Conservation (phyloP, 2,797 vertebrate genomes). For the Rhabdomys pumilio region DNA sequence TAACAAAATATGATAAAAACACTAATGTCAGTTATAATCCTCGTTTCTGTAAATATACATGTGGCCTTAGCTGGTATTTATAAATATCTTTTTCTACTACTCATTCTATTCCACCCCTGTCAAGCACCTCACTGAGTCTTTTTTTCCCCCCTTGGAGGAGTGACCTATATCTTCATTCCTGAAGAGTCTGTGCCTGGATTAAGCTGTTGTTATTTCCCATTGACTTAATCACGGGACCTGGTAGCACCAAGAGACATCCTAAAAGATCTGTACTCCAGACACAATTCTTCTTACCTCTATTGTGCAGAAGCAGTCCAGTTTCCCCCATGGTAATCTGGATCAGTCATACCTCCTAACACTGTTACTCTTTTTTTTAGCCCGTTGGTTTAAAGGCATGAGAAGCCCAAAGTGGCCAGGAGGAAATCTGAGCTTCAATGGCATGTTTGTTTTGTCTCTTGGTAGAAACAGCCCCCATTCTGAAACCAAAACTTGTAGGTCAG, state of each 20-base stretch:
- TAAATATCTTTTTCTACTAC: neutral
- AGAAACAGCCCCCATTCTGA: neutral
- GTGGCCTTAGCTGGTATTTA: neutral
- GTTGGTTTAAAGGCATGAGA: neutral
- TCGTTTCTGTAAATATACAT: neutral
- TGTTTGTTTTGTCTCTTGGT: neutral
- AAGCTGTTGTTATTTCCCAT: neutral
- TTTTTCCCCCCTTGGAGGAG: neutral
- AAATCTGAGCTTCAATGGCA: neutral
- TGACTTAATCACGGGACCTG: neutral
- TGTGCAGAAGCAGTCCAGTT: neutral
- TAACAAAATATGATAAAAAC: neutral
- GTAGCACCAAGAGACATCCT: neutral
- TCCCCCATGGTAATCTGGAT: neutral
- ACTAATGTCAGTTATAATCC: neutral
- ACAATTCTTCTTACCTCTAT: neutral
- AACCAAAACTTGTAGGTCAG: neutral
- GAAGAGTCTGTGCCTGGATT: neutral
- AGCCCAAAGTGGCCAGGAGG: neutral
- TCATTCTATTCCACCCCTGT: neutral
- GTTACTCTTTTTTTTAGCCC: neutral
- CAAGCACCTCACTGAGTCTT: neutral
- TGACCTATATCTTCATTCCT: neutral
- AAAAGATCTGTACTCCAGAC: neutral
- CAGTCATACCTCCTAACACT: neutral